phyloP scores from a whole-genome alignment of 2,888 invertebrate genomes.

The Maniola hyperantus region DNA sequence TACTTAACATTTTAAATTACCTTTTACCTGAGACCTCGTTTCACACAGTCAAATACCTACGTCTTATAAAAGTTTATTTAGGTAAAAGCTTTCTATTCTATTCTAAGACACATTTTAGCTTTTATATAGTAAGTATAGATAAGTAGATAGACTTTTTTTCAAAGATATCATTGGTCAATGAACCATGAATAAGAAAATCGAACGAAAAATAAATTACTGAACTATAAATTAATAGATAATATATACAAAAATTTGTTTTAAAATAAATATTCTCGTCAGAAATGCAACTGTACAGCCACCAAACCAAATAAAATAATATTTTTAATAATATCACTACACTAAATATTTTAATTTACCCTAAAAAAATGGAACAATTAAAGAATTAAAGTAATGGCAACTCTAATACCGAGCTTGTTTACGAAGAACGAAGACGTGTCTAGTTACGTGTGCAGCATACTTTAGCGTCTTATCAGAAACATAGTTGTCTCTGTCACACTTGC shows the following conservation, averaged over 20 bases:
- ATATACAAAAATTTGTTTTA: neutral
- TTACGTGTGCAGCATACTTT: conserved; percentile 76
- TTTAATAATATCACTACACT: neutral
- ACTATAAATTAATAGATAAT: neutral
- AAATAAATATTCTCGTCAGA: neutral
- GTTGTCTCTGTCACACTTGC: conserved; percentile 58
- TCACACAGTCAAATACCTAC: no score
- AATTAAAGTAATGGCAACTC: conserved; percentile 60
- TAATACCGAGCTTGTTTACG: conserved; percentile 70
- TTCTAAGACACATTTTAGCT: no score
- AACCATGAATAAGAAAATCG: no score
- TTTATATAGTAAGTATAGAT: no score
- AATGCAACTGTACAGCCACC: neutral
- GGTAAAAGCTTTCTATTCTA: no score
- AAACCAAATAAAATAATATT: neutral
- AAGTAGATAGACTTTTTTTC: no score
- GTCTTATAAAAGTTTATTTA: no score
- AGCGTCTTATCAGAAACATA: conserved; percentile 62
- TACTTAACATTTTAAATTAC: no score
- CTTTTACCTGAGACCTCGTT: no score
- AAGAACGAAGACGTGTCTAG: conserved; percentile 79
- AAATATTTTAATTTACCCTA: conserved; percentile 26
- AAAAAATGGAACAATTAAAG: conserved; percentile 33
- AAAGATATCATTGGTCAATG: no score
- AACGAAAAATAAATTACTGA: neutral